Base-by-base conservation (phyloP, 1,140 invertebrate genomes). In the Magallana gigas region DNA sequence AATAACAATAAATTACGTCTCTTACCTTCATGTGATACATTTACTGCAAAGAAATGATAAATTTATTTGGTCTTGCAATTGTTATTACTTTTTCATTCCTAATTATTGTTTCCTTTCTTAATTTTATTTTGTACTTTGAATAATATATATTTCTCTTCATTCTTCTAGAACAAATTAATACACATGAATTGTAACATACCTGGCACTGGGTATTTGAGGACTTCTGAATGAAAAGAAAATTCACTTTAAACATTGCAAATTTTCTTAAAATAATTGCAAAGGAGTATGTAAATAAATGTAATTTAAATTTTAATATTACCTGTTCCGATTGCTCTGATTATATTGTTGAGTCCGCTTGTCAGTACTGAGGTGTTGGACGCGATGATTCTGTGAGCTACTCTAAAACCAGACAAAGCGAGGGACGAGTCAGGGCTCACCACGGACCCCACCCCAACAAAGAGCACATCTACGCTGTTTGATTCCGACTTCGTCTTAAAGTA, bases 301-400 rank as follows among this genome's bases (percentile, higher is more conserved):
- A 12, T 56, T 57, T 56, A n/a, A 18, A 14, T 7, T 56, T 56
- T 8, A 82, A 82, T n/a, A 16, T 29, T 57, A 57, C 81, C 81
- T 83, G 48, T 57, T 16, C 56, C 57, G 16, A 83, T 23, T 57
- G 81, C 81, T 57, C 48, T 57, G 16, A 58, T 29, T 29, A 83
- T 57, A 57, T 58, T 83, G 48, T 83, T 83, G 18, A 83, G 16
- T 4, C 81, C 81, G 57, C 48, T 57, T 16, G 81, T 18, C 16
- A 83, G 14, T 18, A 83, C 36, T 57, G 81, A 57, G n/a, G 18
- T 11, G 14, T 57, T 58, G 16, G 81, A 83, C 8, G 57, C 81
- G 16, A 58, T 58, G 16, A 83, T 83, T 83, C 81, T 83, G 81
- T 83, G 11, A 29, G 57, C 48, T 7, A 58, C 57, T n/a, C n/a